Evolutionary conservation across 2,797 vertebrate species (phyloP).

Genomic region (Valencia hispanica): DNA sequence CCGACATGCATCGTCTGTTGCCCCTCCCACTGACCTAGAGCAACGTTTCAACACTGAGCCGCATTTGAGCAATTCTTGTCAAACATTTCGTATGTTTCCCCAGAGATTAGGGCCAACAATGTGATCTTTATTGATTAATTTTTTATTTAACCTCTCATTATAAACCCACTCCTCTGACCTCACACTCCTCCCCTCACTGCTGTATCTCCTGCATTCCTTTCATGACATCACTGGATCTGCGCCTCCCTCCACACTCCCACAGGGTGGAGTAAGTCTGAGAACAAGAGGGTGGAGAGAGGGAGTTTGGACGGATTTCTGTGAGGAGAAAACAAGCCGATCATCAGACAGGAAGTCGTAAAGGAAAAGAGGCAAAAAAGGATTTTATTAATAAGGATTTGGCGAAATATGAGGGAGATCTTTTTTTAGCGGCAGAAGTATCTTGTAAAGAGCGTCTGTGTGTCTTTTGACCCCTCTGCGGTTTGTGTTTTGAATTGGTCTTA

Average conservation of each 20-base stretch:
- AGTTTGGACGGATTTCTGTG: conserved; percentile 54
- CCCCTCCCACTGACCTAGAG: conserved; percentile 47
- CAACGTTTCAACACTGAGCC: conserved; percentile 19
- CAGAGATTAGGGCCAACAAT: not conserved
- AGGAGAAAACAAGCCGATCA: conserved; percentile 60
- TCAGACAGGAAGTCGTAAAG: conserved; percentile 51
- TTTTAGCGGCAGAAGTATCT: conserved; percentile 31
- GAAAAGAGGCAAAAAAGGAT: conserved; percentile 9
- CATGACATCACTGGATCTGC: conserved; percentile 80
- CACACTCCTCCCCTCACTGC: conserved; percentile 59
- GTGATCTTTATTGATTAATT: not conserved
- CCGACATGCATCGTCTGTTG: conserved; percentile 66
- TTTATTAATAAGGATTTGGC: conserved; percentile 28
- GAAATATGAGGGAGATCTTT: conserved; percentile 28
- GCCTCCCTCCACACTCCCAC: conserved; percentile 78
- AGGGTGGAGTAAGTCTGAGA: conserved; percentile 74
- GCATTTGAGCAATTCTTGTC: not conserved
- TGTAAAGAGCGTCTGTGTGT: conserved; percentile 37
- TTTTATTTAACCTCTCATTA: not conserved
- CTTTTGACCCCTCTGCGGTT: conserved; percentile 28
- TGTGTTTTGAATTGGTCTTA: conserved; percentile 32
- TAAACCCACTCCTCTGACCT: conserved; percentile 39
- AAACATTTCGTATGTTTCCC: not conserved
- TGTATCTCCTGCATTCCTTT: conserved; percentile 82
- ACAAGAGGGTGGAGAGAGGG: conserved; percentile 62